Percentiles rank a stretch among this genome's conserved stretches.
These are phyloP conservation scores for Amiota communis DNA, from an alignment of 2,888 invertebrate species.

Conservation along the genomic window DNA sequence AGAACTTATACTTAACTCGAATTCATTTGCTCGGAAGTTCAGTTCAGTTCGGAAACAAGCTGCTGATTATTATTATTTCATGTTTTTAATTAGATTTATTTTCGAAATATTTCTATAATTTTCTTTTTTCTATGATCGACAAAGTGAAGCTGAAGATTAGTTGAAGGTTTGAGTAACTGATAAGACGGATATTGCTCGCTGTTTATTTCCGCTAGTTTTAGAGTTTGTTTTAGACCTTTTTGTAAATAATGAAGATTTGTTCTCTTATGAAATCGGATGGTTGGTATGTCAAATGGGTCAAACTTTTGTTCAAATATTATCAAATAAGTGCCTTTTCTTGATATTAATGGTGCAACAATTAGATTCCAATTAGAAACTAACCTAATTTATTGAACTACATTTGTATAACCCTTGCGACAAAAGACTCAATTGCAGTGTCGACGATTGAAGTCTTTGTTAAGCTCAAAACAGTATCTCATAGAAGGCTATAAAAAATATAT, in stretches of 20 bases:
- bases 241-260: slow-evolving; percentile 43
- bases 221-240: slow-evolving; percentile 2
- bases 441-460: neutral
- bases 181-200: slow-evolving; percentile 64
- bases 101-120: neutral
- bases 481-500: too few relatives aligned
- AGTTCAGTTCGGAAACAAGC: slow-evolving; percentile 1
- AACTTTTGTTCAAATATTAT: slow-evolving; percentile 49
- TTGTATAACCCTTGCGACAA: slow-evolving; percentile 2
- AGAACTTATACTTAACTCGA: slow-evolving; percentile 10
- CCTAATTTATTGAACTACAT: slow-evolving; percentile 11
- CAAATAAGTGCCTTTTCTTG: slow-evolving; percentile 38
- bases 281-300: slow-evolving; percentile 52
- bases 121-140: neutral
- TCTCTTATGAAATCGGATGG: slow-evolving; percentile 22
- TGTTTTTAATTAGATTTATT: slow-evolving; percentile 21
- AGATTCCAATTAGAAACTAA: slow-evolving; percentile 28
- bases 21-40: neutral
- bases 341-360: slow-evolving; percentile 27
- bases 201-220: slow-evolving; percentile 66
- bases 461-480: neutral
- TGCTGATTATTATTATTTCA: slow-evolving; percentile 12
- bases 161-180: slow-evolving; percentile 65
- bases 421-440: neutral
- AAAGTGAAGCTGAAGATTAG: slow-evolving; percentile 57